phyloP scores from a whole-genome alignment of 2,888 invertebrate genomes.

The Zygothrica quintamaculata region DNA sequence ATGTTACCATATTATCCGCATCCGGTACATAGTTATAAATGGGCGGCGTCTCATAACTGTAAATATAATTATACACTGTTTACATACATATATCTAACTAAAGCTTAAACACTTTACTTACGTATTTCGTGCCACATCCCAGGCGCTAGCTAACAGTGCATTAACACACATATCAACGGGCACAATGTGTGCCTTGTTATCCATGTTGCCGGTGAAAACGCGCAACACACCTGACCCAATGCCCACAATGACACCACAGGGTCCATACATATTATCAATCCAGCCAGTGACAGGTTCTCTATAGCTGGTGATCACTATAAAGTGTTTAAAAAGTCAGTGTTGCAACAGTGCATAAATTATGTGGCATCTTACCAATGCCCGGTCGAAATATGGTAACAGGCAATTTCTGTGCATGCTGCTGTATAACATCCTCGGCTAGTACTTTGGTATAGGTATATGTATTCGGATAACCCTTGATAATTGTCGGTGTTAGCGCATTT shows the following conservation, averaged over 20 bases:
- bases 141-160: conserved; percentile 85
- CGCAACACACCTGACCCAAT: conserved; percentile 88
- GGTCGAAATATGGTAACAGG: conserved; percentile 89
- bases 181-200: conserved; percentile 85
- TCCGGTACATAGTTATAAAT: conserved; percentile 95
- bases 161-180: conserved; percentile 85
- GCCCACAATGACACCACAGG: conserved; percentile 85
- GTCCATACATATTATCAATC: conserved; percentile 90
- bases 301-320: conserved; percentile 85
- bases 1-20: conserved; percentile 91
- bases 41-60: conserved; percentile 76
- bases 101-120: too few species aligned
- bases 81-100: too few species aligned
- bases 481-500: conserved; percentile 81
- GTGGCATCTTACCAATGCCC: conserved; percentile 86
- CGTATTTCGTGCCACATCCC: conserved; percentile 85
- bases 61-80: too few species aligned
- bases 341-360: background rate
- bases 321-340: background rate
- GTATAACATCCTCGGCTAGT: conserved; percentile 88
- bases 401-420: conserved; percentile 86
- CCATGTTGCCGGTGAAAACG: conserved; percentile 82
- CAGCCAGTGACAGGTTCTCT: conserved; percentile 87
- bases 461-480: conserved; percentile 86
- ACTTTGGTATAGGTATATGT: conserved; percentile 91